Conservation (phyloP, 2,113 vertebrate species). For the Xyliphius kryptos region DNA sequence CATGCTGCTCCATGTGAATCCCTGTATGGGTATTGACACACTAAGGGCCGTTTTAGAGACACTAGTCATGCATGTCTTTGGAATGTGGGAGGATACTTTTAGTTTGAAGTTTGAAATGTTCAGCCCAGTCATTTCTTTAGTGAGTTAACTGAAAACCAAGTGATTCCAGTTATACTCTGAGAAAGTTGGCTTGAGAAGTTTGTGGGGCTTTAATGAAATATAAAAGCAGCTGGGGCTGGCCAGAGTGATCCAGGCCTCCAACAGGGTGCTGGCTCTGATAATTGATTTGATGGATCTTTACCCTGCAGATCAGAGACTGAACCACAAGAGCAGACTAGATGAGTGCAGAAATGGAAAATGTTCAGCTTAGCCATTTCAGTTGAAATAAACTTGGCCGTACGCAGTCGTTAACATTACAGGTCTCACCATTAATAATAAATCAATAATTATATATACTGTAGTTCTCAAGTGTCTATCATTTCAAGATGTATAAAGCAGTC, state of each 20-base stretch:
- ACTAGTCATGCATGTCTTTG: no score
- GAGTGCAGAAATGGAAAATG: conserved; percentile 4
- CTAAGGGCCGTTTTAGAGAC: no score
- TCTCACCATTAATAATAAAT: conserved; percentile 20
- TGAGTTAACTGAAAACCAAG: conserved; percentile 11
- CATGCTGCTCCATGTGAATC: no score
- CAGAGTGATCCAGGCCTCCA: conserved; percentile 11
- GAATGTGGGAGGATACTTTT: no score
- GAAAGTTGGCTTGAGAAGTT: conserved; percentile 2
- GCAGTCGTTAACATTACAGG: conserved; percentile 16
- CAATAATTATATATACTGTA: conserved; percentile 33
- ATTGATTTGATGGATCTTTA: conserved; percentile 46
- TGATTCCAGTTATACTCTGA: conserved; percentile 25
- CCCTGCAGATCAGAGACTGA: conserved; percentile 34
- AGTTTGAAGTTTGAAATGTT: neutral
- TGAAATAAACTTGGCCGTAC: neutral
- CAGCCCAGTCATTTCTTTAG: neutral
- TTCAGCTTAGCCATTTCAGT: conserved; percentile 2
- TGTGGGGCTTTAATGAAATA: conserved; percentile 28
- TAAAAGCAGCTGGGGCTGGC: conserved; percentile 16
- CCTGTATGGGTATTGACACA: no score
- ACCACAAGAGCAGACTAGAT: conserved; percentile 34
- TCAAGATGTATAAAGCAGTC: conserved; percentile 34
- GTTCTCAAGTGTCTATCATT: conserved; percentile 36
- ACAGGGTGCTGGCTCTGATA: conserved; percentile 37